Percentiles rank a stretch among this genome's conserved stretches.
phyloP scores from a whole-genome alignment of 1,140 invertebrate species.

The Orius laevigatus region DNA sequence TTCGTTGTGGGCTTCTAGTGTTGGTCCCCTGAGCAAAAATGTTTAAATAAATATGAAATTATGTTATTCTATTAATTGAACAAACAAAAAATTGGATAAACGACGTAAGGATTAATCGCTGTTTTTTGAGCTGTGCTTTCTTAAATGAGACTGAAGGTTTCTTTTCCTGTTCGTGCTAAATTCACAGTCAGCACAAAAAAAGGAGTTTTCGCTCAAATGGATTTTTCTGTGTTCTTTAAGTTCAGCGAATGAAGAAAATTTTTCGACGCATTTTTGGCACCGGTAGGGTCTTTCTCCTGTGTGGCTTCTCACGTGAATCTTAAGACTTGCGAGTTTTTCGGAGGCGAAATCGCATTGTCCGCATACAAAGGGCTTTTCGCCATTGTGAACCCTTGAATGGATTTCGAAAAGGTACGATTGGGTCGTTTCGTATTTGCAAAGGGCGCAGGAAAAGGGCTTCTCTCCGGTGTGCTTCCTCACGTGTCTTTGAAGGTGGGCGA shows the following conservation, averaged over 20 bases:
- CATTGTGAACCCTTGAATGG: neutral
- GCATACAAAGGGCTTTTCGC: neutral
- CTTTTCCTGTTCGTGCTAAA: too few species aligned
- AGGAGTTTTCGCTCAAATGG: constrained; percentile 65
- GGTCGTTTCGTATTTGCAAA: neutral
- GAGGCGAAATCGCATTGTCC: neutral
- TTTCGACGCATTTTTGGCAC: constrained; percentile 52
- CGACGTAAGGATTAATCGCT: too few species aligned
- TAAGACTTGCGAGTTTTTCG: too few species aligned
- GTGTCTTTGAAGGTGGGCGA: neutral
- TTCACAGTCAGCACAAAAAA: constrained; percentile 42
- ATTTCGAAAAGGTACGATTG: neutral
- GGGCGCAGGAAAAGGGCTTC: neutral
- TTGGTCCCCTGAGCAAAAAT: too few species aligned
- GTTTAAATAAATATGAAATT: too few species aligned
- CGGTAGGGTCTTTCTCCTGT: constrained; percentile 60
- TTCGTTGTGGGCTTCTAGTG: too few species aligned
- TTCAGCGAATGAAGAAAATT: constrained; percentile 69
- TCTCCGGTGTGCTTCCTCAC: neutral
- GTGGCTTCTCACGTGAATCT: constrained; percentile 28
- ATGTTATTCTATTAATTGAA: too few species aligned
- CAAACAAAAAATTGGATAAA: too few species aligned
- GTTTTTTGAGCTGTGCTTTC: too few species aligned
- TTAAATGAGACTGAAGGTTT: too few species aligned
- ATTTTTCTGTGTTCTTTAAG: constrained; percentile 66